Base-by-base conservation (phyloP, 1,140 invertebrate species). In the Drosophila takahashii region DNA sequence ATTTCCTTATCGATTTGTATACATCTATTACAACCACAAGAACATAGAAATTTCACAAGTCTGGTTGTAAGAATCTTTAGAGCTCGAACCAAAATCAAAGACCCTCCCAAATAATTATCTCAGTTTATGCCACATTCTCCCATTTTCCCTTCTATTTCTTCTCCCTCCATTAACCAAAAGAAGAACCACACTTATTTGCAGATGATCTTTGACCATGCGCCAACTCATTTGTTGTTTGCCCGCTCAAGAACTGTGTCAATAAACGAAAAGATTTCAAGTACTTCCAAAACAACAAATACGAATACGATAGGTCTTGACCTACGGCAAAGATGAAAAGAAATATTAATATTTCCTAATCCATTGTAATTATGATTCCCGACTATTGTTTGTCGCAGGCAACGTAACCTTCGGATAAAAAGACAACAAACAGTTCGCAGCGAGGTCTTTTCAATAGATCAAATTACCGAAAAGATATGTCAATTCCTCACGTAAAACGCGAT, bases 311-410 rank as follows among this genome's bases (percentile, higher is more conserved):
- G 37, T 61, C 54, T 57, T 48, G 73, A 65, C 57, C 64, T 70
- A 71, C 64, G 78, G 85, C 61, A 62, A 57, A 90, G 59, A 85
- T 89, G 77, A 89, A 89, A 90, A 48, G 58, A 77, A 52, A 67
- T 84, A 85, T 84, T 89, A 89, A 89, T 89, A 89, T 75, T 89
- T 84, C 50, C 57, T 89, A 89, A 89, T 85, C 84, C 84, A 80
- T 89, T 89, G 84, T 90, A 89, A 89, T 90, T 89, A 89, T 90
- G 80, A 89, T 84, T 84, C 73, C 69, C 50, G 34, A 26, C 53
- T 59, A 72, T 81, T 87, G 79, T 87, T 86, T 86, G 83, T 87
- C 81, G 84, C 81, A 60, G 57, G 52, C 60, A 81, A 71, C 57
- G 67, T 61, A 79, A 79, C 69, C 81, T 86, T 81, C 81, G 74